Evolutionary conservation across 2,888 invertebrate genomes (phyloP), one percentile per base, ranked within the genome.

Genomic region (Morpho deidamia): DNA sequence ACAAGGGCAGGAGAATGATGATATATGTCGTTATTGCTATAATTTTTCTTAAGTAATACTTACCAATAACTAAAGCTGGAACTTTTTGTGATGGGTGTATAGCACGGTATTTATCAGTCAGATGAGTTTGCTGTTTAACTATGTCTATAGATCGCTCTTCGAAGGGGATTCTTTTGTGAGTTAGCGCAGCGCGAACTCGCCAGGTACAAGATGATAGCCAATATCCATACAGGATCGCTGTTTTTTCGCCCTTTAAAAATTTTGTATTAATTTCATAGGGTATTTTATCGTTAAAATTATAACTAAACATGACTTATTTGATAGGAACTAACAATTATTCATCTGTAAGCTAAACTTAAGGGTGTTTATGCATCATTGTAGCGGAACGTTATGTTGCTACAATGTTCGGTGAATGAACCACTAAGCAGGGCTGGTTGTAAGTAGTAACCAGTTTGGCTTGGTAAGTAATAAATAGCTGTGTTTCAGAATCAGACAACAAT

Each of bases 171-270:
- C 68, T 57, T 61, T 90, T 90, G 33, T 77, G 51, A 32, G 76
- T 69, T 48, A 90, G 66, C 0, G 80, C 86, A 0, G 84, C 83
- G 5, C 89, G 76, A 1, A 92, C 92, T 5, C 93, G 79, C 92
- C 92, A 93, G 0, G 92, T 79, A 65, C 92, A 92, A 0, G 92
- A 92, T 5, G 92, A 92, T 23, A 88, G 72, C 78, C 88, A 92
- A 68, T 85, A 92, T 0, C 89, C 90, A 69, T 91, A 91, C 12
- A 92, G 68, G 34, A 90, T 67, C 1, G 70, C 73, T 2, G 67
- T 69, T 42, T 64, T 37, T 45, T 58, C 55, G 38, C 38, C 45
- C 58, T 58, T 32, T 10, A 39, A 39, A 45, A 9, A 23, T 23
- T 23, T 14, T 1, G 3, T 23, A 5, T 23, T 23, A 5, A 23